Evolutionary conservation across 1,140 invertebrate species (phyloP).

Genomic region (Tetramorium alpestre): DNA sequence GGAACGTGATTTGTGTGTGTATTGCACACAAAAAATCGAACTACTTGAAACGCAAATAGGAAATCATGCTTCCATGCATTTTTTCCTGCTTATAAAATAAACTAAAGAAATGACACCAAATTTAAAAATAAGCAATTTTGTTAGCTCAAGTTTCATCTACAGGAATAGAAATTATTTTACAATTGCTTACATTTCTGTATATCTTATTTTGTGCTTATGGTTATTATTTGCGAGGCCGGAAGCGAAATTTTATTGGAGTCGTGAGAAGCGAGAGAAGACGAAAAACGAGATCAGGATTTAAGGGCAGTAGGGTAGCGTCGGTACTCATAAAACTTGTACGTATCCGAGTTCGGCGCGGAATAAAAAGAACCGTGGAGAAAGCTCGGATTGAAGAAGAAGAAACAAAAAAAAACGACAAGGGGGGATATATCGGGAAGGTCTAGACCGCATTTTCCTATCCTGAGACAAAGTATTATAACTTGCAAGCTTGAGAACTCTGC

Average conservation of each 20-base stretch:
- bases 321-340: conserved; percentile 52
- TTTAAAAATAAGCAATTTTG: background rate
- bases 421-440: background rate
- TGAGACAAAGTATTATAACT: conserved; percentile 58
- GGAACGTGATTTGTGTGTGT: background rate
- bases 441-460: conserved; percentile 62
- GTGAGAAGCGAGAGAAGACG: background rate
- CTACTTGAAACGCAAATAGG: background rate
- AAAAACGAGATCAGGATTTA: conserved; percentile 30
- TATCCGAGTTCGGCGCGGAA: background rate
- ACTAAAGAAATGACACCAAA: background rate
- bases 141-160: background rate
- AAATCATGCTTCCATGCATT: background rate
- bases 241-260: conserved; percentile 27
- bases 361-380: conserved; percentile 26
- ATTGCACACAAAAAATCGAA: background rate
- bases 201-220: background rate
- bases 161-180: background rate
- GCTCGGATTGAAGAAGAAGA: conserved; percentile 11
- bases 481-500: conserved; percentile 54
- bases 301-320: conserved; percentile 31
- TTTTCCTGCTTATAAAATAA: background rate
- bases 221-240: background rate
- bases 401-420: conserved; percentile 10
- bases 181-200: background rate